Conservation (phyloP, 2,888 invertebrate genomes). For the Leptarthrus brevirostris region DNA sequence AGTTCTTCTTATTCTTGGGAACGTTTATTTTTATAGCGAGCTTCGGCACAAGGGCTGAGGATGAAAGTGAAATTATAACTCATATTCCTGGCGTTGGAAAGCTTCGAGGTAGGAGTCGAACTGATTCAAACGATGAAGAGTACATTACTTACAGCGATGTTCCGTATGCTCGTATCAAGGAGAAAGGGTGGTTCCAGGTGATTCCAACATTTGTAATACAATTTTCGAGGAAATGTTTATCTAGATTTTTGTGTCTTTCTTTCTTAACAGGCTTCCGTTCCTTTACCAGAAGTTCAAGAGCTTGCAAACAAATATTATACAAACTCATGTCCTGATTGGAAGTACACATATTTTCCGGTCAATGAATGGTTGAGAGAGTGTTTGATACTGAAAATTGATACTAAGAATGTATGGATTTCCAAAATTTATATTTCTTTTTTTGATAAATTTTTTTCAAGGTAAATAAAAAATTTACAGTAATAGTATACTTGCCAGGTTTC, state of each 20-base stretch:
- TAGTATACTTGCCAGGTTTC: conserved; percentile 57
- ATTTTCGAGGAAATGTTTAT: too few relatives aligned
- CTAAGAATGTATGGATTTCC: background rate
- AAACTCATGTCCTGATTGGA: background rate
- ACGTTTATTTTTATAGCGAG: too few relatives aligned
- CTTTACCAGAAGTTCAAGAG: background rate
- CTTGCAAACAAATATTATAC: background rate
- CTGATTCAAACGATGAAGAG: background rate
- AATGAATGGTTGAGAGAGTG: background rate
- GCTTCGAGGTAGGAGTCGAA: background rate
- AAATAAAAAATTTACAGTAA: conserved; percentile 55
- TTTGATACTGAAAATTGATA: conserved; percentile 14
- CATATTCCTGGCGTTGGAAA: background rate
- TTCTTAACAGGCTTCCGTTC: background rate
- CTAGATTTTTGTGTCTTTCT: background rate
- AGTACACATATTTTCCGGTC: background rate
- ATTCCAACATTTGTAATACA: too few relatives aligned
- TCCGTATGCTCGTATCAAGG: background rate
- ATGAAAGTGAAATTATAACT: background rate
- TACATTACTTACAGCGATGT: background rate
- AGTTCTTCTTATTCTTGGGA: too few relatives aligned
- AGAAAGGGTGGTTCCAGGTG: background rate
- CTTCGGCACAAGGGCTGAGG: too few relatives aligned
- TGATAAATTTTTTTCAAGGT: background rate
- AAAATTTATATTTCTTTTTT: background rate